A percentile compares a stretch with the other conserved stretches of the same genome.
Conservation (phyloP, 2,797 vertebrate genomes). For the Eulemur coronatus region DNA sequence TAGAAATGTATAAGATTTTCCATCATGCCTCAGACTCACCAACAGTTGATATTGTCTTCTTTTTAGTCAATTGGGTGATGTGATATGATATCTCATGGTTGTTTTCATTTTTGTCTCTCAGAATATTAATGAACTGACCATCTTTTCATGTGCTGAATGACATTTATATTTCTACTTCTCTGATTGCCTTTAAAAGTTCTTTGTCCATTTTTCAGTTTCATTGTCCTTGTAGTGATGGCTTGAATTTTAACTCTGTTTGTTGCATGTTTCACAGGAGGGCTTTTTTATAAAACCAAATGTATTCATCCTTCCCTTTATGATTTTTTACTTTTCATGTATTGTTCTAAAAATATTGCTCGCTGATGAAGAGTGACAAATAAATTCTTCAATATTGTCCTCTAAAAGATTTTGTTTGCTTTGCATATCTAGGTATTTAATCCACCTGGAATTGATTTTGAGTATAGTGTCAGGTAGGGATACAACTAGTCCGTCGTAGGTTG, state of each 20-base stretch:
- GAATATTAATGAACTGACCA: not conserved
- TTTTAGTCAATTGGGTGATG: not conserved
- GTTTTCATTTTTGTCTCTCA: not conserved
- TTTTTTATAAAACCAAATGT: not conserved
- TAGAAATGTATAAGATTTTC: not conserved
- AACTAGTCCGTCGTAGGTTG: rapidly evolving
- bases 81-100: not conserved
- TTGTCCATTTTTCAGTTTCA: not conserved
- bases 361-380: not conserved
- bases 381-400: not conserved
- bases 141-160: not conserved
- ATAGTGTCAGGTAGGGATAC: not conserved
- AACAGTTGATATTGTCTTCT: not conserved
- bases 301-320: not conserved
- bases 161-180: not conserved
- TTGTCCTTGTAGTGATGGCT: not conserved
- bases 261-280: not conserved
- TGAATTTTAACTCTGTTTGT: not conserved
- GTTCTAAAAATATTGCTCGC: not conserved
- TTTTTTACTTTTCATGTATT: not conserved
- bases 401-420: not conserved
- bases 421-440: not conserved
- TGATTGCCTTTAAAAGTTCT: not conserved
- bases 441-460: not conserved
- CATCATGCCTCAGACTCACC: not conserved